Percentiles rank a stretch among this genome's conserved stretches.
phyloP scores from a whole-genome alignment of 1,140 invertebrate species.

The Panulirus ornatus region DNA sequence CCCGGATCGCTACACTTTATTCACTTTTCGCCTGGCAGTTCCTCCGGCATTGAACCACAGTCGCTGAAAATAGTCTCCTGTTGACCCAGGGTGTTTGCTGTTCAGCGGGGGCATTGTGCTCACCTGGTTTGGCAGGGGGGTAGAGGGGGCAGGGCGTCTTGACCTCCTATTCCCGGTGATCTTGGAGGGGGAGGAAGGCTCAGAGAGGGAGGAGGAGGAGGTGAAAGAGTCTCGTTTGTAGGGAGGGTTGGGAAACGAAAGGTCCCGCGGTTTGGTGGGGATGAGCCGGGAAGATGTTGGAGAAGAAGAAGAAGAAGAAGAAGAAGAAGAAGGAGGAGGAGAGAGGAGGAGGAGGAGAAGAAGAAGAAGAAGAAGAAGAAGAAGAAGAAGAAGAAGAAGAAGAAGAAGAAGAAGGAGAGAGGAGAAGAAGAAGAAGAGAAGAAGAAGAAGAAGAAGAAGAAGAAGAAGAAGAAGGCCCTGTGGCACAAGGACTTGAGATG shows the following conservation, averaged over 20 bases:
- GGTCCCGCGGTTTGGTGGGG: too few species aligned
- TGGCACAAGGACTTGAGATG: neutral
- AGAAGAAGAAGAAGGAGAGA: neutral
- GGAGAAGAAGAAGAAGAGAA: neutral
- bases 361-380: neutral
- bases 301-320: neutral
- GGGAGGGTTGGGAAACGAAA: too few species aligned
- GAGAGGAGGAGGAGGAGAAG: neutral
- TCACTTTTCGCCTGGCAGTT: too few species aligned
- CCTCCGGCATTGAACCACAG: too few species aligned
- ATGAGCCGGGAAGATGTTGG: neutral
- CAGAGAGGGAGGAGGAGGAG: neutral
- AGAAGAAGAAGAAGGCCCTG: neutral
- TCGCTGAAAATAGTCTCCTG: too few species aligned
- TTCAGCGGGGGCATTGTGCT: too few species aligned
- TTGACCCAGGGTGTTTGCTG: too few species aligned
- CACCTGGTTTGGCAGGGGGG: too few species aligned
- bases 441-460: neutral
- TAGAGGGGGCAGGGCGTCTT: too few species aligned
- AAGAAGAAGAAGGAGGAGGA: neutral
- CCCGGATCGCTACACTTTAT: too few species aligned
- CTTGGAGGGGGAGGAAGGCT: neutral
- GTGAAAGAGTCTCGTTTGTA: neutral
- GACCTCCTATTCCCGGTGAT: too few species aligned
- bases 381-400: neutral